phyloP scores from a whole-genome alignment of 2,888 invertebrate genomes.

The Sarcophaga variegata region DNA sequence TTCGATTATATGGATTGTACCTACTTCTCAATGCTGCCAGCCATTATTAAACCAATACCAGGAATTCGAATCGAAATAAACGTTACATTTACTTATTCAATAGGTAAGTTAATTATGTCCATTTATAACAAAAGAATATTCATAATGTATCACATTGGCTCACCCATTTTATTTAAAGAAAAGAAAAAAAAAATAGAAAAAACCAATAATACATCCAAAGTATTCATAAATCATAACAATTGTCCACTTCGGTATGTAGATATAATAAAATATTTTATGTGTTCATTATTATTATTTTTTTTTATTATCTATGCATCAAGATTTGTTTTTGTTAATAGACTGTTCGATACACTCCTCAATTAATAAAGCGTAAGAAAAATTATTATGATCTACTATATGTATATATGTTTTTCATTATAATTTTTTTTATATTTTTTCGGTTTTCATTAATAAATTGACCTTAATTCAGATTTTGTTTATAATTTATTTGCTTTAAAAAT shows the following conservation, averaged over 20 bases:
- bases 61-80: constrained; percentile 10
- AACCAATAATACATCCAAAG: background rate
- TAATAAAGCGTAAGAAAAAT: background rate
- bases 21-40: background rate
- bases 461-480: constrained; percentile 38
- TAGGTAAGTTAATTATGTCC: constrained; percentile 39
- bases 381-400: constrained; percentile 1
- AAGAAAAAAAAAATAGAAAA: background rate
- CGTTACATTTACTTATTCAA: constrained; percentile 13
- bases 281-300: background rate
- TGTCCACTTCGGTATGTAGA: constrained; percentile 15
- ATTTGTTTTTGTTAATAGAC: background rate
- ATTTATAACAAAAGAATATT: background rate
- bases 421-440: constrained; percentile 9
- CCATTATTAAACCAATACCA: background rate
- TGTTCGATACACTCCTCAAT: constrained; percentile 27
- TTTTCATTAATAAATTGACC: constrained; percentile 56
- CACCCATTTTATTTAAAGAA: constrained; percentile 21
- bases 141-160: constrained; percentile 16
- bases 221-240: constrained; percentile 35
- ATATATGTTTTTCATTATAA: constrained; percentile 16
- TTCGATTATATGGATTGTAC: background rate
- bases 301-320: constrained; percentile 7
- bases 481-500: constrained; percentile 27
- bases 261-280: constrained; percentile 2